A percentile compares a stretch with the other conserved stretches of the same genome.
phyloP scores from a whole-genome alignment of 2,797 vertebrate species.

The Oryzias sinensis region DNA sequence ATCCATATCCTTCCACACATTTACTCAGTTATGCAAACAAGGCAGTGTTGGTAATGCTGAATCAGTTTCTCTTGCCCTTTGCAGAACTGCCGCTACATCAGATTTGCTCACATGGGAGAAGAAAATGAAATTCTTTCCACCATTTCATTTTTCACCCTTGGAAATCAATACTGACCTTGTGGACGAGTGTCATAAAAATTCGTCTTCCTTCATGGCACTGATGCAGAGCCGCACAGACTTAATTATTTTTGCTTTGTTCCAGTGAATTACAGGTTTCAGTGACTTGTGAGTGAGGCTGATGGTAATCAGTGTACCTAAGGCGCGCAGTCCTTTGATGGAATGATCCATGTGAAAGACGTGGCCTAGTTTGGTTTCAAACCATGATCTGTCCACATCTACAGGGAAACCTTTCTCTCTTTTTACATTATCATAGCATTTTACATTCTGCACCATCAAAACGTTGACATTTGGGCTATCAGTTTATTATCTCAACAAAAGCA shows the following conservation, averaged over 20 bases:
- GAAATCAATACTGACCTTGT: conserved; percentile 53
- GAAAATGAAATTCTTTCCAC: conserved; percentile 25
- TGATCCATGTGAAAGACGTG: conserved; percentile 20
- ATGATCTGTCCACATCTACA: conserved; percentile 39
- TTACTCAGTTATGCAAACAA: conserved; percentile 31
- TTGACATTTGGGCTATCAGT: conserved; percentile 8
- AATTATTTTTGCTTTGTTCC: conserved; percentile 19
- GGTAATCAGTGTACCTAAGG: conserved; percentile 18
- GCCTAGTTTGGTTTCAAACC: conserved; percentile 38
- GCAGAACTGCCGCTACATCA: conserved; percentile 40
- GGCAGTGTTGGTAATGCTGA: conserved; percentile 34
- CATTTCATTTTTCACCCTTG: conserved; percentile 36
- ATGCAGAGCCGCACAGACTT: conserved; percentile 16
- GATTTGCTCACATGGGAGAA: conserved; percentile 44
- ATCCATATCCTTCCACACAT: neutral
- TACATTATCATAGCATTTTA: conserved; percentile 38
- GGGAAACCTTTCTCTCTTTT: conserved; percentile 24
- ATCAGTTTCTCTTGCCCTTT: conserved; percentile 47
- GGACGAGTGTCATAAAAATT: conserved; percentile 29
- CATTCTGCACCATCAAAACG: neutral
- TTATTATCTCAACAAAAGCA: conserved; percentile 2
- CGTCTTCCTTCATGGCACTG: conserved; percentile 14
- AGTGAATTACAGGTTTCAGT: conserved; percentile 9
- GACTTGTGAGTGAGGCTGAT: conserved; percentile 6
- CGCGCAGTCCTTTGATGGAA: conserved; percentile 17